Conservation (phyloP, 1,140 invertebrate species). For the Zaprionus kolodkinae region DNA sequence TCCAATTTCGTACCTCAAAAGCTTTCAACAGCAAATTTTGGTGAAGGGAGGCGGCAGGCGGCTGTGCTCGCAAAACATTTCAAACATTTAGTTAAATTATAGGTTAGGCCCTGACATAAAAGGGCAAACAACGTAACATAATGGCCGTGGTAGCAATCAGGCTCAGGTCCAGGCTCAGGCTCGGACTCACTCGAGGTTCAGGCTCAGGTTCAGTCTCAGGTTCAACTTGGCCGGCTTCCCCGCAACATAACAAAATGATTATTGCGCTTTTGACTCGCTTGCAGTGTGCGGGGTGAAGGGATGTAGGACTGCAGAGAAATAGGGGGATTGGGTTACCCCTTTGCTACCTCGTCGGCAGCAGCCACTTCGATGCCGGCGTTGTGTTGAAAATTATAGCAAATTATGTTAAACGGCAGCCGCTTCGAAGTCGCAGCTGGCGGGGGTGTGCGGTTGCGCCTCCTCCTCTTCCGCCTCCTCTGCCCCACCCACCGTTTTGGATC, state of each 20-base stretch:
- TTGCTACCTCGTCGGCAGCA: conserved; percentile 28
- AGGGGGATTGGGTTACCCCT: neutral
- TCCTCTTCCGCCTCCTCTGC: conserved; percentile 17
- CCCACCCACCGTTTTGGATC: conserved; percentile 21
- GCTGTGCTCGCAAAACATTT: conserved; percentile 65
- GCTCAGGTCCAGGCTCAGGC: neutral
- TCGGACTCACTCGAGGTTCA: neutral
- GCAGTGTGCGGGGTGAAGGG: too few relatives aligned
- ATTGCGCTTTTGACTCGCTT: conserved; percentile 59
- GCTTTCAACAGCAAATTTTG: conserved; percentile 71
- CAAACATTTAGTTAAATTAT: conserved; percentile 83
- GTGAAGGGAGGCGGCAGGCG: neutral
- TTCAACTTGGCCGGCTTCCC: neutral
- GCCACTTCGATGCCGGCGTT: conserved; percentile 56
- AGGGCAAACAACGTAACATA: conserved; percentile 82
- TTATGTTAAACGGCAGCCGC: conserved; percentile 79
- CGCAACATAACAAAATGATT: conserved; percentile 72
- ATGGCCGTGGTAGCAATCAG: conserved; percentile 78
- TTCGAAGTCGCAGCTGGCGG: conserved; percentile 29
- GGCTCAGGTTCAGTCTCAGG: neutral
- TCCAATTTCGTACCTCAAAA: conserved; percentile 60
- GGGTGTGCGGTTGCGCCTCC: conserved; percentile 31
- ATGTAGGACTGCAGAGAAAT: neutral
- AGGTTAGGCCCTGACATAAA: conserved; percentile 80
- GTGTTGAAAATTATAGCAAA: conserved; percentile 83